phyloP scores from a whole-genome alignment of 2,797 vertebrate species.

The Thripadectes ignobilis region DNA sequence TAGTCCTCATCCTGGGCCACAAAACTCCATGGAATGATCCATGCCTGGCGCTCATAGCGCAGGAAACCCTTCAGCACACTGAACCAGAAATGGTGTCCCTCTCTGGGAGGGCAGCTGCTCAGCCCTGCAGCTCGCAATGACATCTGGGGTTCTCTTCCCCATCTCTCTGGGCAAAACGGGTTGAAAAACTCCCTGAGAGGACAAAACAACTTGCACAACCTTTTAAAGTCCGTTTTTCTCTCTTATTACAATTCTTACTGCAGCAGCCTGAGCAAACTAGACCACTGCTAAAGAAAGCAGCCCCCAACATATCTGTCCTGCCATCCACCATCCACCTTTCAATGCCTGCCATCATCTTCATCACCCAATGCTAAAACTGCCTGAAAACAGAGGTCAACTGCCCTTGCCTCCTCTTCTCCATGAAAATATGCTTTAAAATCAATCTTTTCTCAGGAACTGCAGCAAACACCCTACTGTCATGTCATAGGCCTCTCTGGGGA shows the following conservation, averaged over 20 bases:
- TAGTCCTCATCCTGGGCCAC: rapidly evolving
- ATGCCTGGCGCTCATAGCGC: rapidly evolving
- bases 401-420: background rate
- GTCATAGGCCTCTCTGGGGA: background rate
- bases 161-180: background rate
- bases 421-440: background rate
- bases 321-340: rapidly evolving
- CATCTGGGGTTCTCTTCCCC: background rate
- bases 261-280: background rate
- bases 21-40: rapidly evolving
- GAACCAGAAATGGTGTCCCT: background rate
- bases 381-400: background rate
- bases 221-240: background rate
- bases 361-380: background rate
- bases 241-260: background rate
- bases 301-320: too few species aligned
- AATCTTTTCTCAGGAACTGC: background rate
- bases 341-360: background rate
- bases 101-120: background rate
- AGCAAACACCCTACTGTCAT: background rate
- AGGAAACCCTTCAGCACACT: rapidly evolving
- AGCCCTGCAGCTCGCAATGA: background rate
- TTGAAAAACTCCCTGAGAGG: background rate
- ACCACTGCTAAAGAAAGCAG: background rate
- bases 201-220: background rate